Evolutionary conservation across 2,113 vertebrate species (phyloP).

Genomic region (Arizona elegans): DNA sequence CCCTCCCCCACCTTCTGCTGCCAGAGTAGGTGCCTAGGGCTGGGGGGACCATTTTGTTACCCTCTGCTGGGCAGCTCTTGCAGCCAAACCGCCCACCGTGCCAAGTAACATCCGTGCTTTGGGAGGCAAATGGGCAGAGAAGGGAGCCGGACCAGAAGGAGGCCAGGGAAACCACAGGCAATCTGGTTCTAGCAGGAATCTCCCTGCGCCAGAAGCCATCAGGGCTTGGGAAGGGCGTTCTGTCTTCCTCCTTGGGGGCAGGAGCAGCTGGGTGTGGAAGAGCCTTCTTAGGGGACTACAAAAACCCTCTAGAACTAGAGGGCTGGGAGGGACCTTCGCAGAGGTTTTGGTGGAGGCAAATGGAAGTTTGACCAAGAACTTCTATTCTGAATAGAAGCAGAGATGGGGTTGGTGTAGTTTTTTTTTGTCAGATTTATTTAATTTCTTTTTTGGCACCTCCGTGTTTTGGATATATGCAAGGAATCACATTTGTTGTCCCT

Average conservation of each 20-base stretch:
- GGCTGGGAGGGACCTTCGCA: neutral
- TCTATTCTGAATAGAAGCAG: neutral
- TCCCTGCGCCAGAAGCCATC: neutral
- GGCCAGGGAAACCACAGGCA: neutral
- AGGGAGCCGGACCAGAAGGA: neutral
- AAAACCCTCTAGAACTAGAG: neutral
- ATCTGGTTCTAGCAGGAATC: neutral
- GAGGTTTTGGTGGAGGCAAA: neutral
- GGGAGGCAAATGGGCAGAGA: neutral
- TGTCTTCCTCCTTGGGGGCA: neutral
- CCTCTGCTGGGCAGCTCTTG: neutral
- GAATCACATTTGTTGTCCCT: neutral
- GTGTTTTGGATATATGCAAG: neutral
- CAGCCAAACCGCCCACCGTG: neutral
- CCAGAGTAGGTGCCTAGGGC: neutral
- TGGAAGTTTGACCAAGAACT: neutral
- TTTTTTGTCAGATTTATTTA: neutral
- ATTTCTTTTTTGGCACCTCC: neutral
- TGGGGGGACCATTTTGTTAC: neutral
- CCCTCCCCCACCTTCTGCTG: neutral
- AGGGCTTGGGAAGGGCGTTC: too few species aligned
- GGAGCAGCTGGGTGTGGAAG: too few species aligned
- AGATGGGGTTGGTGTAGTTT: too few species aligned
- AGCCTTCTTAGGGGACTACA: neutral
- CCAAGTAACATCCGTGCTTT: neutral